phyloP scores from a whole-genome alignment of 1,140 invertebrate species.

The Diabrotica virgifera region DNA sequence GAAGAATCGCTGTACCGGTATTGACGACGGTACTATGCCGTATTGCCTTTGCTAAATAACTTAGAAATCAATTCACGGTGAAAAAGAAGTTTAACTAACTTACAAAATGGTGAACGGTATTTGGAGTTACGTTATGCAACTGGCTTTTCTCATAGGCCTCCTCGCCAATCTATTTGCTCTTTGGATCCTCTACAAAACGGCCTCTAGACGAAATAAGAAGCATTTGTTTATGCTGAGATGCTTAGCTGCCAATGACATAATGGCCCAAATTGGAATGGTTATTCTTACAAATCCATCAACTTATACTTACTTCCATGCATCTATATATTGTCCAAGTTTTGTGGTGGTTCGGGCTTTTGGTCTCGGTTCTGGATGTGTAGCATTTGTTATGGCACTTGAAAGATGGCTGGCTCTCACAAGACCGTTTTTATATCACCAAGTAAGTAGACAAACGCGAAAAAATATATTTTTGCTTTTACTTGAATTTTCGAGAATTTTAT shows the following conservation, averaged over 20 bases:
- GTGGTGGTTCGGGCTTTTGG: constrained; percentile 78
- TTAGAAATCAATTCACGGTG: too few species aligned
- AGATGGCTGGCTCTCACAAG: constrained; percentile 79
- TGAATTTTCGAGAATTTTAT: too few species aligned
- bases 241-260: constrained; percentile 74
- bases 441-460: constrained; percentile 45
- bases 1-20: neutral
- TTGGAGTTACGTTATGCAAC: neutral
- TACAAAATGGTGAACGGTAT: neutral
- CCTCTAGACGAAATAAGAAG: constrained; percentile 69
- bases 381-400: constrained; percentile 82
- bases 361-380: constrained; percentile 80
- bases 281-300: constrained; percentile 55
- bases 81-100: too few species aligned
- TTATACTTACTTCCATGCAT: constrained; percentile 56
- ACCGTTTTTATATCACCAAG: constrained; percentile 87
- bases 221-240: constrained; percentile 77
- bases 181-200: constrained; percentile 55
- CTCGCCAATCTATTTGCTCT: constrained; percentile 60
- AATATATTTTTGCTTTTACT: too few species aligned
- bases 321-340: constrained; percentile 62
- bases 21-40: neutral
- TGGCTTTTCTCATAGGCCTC: constrained; percentile 55
- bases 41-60: neutral
- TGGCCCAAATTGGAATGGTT: constrained; percentile 69